phyloP scores from a whole-genome alignment of 2,797 vertebrate genomes.

The Psittacula echo region DNA sequence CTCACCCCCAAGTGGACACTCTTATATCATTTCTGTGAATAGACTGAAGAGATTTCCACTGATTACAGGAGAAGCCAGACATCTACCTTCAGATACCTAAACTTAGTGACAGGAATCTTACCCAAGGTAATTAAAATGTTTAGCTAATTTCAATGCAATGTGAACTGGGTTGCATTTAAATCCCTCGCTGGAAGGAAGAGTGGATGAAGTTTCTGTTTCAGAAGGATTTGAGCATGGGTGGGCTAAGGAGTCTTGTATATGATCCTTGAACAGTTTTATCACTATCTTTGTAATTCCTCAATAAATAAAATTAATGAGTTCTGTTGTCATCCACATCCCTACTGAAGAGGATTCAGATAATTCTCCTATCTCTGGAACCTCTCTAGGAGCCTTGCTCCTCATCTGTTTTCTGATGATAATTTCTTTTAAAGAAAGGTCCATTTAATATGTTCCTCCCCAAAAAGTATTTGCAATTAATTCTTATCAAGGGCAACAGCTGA shows the following conservation, averaged over 20 bases:
- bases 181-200: neutral
- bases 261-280: constrained; percentile 40
- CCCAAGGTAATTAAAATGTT: neutral
- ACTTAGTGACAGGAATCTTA: neutral
- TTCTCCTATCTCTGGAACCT: constrained; percentile 19
- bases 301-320: constrained; percentile 62
- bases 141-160: neutral
- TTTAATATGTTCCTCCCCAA: constrained; percentile 56
- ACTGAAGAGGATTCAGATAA: constrained; percentile 10
- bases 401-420: constrained; percentile 44
- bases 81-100: neutral
- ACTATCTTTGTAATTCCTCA: constrained; percentile 23
- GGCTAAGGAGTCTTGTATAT: neutral
- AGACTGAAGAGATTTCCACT: neutral
- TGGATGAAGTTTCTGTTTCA: neutral
- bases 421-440: constrained; percentile 55
- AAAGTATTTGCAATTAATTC: constrained; percentile 69
- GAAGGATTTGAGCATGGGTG: neutral
- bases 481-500: constrained; percentile 69
- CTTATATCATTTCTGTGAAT: neutral
- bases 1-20: neutral
- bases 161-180: neutral
- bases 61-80: neutral
- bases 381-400: neutral
- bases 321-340: neutral